Conservation (phyloP, 2,888 invertebrate genomes). For the Athalia circularis region DNA sequence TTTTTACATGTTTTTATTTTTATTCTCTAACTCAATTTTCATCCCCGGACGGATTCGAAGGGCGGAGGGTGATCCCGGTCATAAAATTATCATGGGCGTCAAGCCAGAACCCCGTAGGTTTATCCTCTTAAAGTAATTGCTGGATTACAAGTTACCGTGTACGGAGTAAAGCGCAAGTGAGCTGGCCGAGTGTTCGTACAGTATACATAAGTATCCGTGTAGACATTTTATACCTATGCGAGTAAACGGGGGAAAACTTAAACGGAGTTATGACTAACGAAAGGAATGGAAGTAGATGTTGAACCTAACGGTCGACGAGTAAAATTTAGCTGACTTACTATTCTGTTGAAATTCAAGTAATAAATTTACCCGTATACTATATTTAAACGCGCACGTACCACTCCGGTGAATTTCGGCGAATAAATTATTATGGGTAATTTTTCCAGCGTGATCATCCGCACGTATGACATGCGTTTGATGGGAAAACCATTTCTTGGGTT, state of each 20-base stretch:
- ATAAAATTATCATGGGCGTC: constrained; percentile 35
- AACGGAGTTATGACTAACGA: not conserved
- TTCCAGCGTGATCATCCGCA: too few species aligned
- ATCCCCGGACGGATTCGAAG: not conserved
- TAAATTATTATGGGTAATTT: too few species aligned
- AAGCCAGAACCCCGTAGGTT: constrained; percentile 26
- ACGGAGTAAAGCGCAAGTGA: not conserved
- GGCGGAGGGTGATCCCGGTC: not conserved
- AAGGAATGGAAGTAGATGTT: not conserved
- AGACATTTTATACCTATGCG: not conserved
- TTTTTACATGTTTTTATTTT: not conserved
- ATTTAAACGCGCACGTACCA: too few species aligned
- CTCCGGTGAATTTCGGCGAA: too few species aligned
- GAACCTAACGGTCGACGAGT: not conserved
- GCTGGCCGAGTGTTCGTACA: too few species aligned
- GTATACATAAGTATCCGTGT: too few species aligned
- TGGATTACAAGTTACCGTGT: constrained; percentile 17
- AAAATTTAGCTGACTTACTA: constrained; percentile 18
- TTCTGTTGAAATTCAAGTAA: too few species aligned
- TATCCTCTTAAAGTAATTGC: constrained; percentile 41
- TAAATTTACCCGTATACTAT: too few species aligned
- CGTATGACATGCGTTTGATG: too few species aligned
- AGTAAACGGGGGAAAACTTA: not conserved
- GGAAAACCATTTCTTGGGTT: too few species aligned
- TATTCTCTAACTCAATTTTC: not conserved